Evolutionary conservation across 2,797 vertebrate genomes (phyloP).

Genomic region (Petrocephalus sullivani): DNA sequence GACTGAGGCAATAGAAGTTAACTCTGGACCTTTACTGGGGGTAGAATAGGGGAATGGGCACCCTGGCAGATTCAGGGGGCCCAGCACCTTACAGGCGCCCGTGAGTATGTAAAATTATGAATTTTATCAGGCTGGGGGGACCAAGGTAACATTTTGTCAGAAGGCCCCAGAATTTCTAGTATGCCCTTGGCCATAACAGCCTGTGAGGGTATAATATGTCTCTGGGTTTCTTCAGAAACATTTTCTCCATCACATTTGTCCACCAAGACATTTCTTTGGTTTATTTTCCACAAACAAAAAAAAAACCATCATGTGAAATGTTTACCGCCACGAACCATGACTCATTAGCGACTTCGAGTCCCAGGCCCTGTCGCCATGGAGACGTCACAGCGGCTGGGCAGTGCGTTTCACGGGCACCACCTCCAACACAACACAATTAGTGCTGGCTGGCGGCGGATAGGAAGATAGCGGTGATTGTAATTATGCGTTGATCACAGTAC

Average conservation of each 20-base stretch:
- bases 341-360: constrained; percentile 29
- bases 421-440: constrained; percentile 47
- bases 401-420: constrained; percentile 32
- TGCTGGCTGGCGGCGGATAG: constrained; percentile 34
- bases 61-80: background rate
- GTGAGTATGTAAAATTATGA: background rate
- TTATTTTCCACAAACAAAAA: background rate
- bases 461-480: constrained; percentile 46
- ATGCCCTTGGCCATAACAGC: background rate
- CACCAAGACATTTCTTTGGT: background rate
- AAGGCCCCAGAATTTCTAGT: background rate
- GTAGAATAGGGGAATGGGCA: background rate
- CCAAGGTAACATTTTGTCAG: background rate
- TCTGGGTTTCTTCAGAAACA: background rate
- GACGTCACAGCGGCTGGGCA: constrained; percentile 25
- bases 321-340: constrained; percentile 21
- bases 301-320: background rate
- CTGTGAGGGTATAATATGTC: background rate
- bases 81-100: background rate
- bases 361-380: constrained; percentile 25
- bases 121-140: background rate
- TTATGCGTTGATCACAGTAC: constrained; percentile 43
- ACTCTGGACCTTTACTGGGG: background rate
- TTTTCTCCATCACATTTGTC: background rate
- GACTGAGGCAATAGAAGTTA: background rate